Base-by-base conservation (phyloP, 2,888 invertebrate genomes). In the Alloplasta piceator region DNA sequence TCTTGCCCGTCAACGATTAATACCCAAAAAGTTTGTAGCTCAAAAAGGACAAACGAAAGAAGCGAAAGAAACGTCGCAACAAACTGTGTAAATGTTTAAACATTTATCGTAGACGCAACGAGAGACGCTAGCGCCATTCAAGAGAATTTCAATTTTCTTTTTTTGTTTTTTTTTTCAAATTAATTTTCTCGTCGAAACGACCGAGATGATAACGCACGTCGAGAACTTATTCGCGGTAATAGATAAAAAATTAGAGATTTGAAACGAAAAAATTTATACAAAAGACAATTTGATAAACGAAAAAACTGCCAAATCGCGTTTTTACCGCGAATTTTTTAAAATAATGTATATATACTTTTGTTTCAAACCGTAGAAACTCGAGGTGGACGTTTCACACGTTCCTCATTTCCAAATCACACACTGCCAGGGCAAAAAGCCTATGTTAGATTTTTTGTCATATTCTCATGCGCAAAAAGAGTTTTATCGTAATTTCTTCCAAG, bases 401-500 rank as follows among this genome's bases (percentile, higher is more conserved):
- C 78, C 70, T 70, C 7, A 64, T 64, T 60, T 52, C 41, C 64
- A 55, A 52, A 52, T 52, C 39, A 39, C 56, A 41, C 80, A 82
- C 81, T 82, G 81, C 81, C 81, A 77, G 72, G 76, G 72, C 50
- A 14, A 60, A 52, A 12, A 52, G 48, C 26, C n/a, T 41, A 41
- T 26, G 26, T 26, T 26, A 26, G 26, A 26, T 60, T 66, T 48
- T 6, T 60, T 67, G 26, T 26, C 3, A 26, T 26, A 26, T 67
- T 67, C 55, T 41, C 16, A 26, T 26, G 26, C 1, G 26, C 26
- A n/a, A n/a, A 41, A 55, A 77, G 50, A 80, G 71, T 48, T 56
- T 80, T 82, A 82, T 67, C 12, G 7, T 67, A 68, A 63, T 81
- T 74, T 83, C 87, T 88, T 88, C 86, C 86, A 85, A 85, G 67